A percentile compares a stretch with the other conserved stretches of the same genome.
These are phyloP conservation scores for Callaeas wilsoni DNA, from an alignment of 2,113 vertebrate genomes.

Conservation along the genomic window DNA sequence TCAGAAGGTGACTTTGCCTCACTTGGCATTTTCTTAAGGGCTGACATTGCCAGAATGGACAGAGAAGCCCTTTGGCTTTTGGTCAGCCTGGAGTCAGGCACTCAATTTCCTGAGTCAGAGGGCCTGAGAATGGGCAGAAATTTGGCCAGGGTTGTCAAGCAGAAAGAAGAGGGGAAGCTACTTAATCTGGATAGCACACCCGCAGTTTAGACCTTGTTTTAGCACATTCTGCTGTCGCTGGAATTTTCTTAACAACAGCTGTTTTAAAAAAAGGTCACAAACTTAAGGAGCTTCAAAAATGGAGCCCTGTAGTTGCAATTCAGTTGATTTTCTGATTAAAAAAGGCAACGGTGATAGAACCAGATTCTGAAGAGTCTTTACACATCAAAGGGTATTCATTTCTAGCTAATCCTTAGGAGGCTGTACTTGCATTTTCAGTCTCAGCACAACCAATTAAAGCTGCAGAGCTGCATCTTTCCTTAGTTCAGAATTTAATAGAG, in stretches of 20 bases:
- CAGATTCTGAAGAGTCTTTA: background rate
- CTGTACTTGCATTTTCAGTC: background rate
- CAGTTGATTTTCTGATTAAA: background rate
- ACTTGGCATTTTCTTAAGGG: background rate
- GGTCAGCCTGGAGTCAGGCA: background rate
- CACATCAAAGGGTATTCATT: background rate
- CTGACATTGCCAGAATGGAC: background rate
- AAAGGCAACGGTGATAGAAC: background rate
- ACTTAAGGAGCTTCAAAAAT: background rate
- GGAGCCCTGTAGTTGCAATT: background rate
- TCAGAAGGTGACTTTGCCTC: background rate
- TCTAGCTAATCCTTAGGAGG: background rate
- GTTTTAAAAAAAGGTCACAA: background rate
- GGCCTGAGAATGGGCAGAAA: background rate
- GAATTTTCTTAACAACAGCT: background rate
- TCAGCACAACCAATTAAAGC: background rate
- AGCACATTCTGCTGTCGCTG: background rate
- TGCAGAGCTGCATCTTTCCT: background rate
- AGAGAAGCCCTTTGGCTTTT: background rate
- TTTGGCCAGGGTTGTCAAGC: background rate
- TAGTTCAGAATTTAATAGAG: background rate
- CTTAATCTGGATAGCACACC: background rate
- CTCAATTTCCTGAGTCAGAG: background rate
- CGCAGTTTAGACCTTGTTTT: background rate
- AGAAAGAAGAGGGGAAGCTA: background rate